Conservation (phyloP, 2,113 vertebrate genomes). For the Grammomys dolichurus region DNA sequence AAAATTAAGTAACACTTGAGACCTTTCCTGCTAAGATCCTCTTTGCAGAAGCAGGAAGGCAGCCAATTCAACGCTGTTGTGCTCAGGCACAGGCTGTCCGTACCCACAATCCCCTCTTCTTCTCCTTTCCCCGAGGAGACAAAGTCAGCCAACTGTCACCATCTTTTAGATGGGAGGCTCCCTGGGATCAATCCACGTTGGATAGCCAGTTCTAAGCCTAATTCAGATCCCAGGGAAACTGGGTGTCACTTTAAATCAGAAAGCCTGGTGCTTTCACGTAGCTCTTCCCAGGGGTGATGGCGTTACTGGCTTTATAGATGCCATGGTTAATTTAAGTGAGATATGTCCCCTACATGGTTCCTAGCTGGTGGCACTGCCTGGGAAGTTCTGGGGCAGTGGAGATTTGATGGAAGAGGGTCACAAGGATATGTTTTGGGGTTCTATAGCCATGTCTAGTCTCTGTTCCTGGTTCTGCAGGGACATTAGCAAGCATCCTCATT, state of each 20-base stretch:
- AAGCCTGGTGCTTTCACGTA: background rate
- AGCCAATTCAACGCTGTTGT: background rate
- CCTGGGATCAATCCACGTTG: fast-evolving
- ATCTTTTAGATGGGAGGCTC: background rate
- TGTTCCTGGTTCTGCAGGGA: background rate
- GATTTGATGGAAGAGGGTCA: background rate
- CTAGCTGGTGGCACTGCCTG: background rate
- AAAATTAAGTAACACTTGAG: background rate
- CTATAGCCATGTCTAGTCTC: background rate
- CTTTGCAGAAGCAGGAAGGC: fast-evolving
- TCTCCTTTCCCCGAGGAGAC: background rate
- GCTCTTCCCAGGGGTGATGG: background rate
- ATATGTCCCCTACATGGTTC: too few species aligned
- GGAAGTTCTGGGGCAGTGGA: background rate
- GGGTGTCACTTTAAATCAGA: background rate
- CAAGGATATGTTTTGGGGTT: background rate
- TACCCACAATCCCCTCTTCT: background rate
- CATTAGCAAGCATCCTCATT: background rate
- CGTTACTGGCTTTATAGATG: background rate
- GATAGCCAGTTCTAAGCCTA: background rate
- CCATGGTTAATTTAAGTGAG: too few species aligned
- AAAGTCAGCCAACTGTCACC: background rate
- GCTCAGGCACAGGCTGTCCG: background rate
- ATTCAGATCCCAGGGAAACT: background rate
- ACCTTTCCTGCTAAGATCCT: background rate